Conservation (phyloP, 2,797 vertebrate genomes). For the Loris lydekkerianus region DNA sequence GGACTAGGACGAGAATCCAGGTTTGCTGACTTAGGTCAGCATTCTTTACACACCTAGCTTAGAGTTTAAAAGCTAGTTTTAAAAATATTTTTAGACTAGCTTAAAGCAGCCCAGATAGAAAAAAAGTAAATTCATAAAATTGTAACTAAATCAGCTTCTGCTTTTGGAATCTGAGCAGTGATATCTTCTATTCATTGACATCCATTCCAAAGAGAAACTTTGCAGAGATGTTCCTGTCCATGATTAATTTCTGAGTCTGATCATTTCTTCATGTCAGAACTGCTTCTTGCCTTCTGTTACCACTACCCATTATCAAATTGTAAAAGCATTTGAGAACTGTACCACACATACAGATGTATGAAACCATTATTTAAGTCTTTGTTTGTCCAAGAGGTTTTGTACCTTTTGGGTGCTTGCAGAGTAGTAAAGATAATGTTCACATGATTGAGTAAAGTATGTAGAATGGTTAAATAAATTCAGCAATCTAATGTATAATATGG, state of each 20-base stretch:
- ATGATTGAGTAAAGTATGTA: background rate
- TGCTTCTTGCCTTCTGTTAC: background rate
- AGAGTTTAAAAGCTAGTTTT: constrained; percentile 40
- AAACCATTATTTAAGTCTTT: constrained; percentile 35
- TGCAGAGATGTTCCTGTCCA: background rate
- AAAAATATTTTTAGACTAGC: constrained; percentile 54
- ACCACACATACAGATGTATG: background rate
- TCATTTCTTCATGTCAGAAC: background rate
- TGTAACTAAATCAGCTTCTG: constrained; percentile 28
- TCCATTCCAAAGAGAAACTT: background rate
- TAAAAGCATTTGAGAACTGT: constrained; percentile 31
- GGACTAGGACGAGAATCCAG: background rate
- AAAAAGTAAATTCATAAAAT: constrained; percentile 49
- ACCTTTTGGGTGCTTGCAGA: background rate
- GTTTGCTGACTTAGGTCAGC: background rate
- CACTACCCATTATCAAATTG: background rate
- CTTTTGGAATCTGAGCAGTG: background rate
- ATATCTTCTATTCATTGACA: background rate
- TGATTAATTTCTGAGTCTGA: background rate
- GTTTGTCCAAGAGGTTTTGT: background rate
- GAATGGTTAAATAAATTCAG: background rate
- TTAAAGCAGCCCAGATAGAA: constrained; percentile 52
- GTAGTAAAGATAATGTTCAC: constrained; percentile 18
- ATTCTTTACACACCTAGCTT: constrained; percentile 23
- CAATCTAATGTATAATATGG: background rate